Evolutionary conservation across 2,113 vertebrate genomes (phyloP), one percentile per base, ranked within the genome.

Genomic region (Malaclemys terrapin): DNA sequence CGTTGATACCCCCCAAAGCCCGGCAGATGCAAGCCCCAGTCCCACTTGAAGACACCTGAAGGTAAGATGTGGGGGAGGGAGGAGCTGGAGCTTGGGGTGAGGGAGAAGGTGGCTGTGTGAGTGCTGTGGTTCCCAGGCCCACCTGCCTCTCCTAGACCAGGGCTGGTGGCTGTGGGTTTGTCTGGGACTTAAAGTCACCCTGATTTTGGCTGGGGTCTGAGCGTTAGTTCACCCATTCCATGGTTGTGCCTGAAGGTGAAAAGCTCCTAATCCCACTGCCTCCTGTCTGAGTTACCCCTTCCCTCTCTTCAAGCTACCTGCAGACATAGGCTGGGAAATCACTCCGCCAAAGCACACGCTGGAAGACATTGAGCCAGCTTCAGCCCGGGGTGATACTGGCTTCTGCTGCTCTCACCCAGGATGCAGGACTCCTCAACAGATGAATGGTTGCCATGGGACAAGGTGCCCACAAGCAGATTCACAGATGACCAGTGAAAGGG

Each of bases 261-360:
- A 94, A 85, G 86, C 84, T 93, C 3, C 72, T 90, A 62, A 90
- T 85, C 88, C 53, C 94, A 96, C n/a, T 10, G 56, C 54, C 62
- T 24, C 45, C 59, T 72, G 7, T 91, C 27, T 27, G 57, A 59
- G 27, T 5, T 59, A 12, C 27, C 11, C 57, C 27, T 6, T 13
- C 2, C 25, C 57, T 11, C 5, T 12, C 57, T 29, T 59, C 57
- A 12, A 13, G 57, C 57, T 59, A 27, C 10, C 57, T 59, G 57
- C 57, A 59, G 57, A 13, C 5, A 13, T 11, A 59, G 57, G 57
- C 57, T 27, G 25, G 57, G 57, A 59, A 59, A 29, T 59, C 57
- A 59, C 57, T 11, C 57, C 12, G 57, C 57, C 57, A 59, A 59
- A 59, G 27, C 2, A 59, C 27, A 29, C 5, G 12, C 57, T 11